Conservation (phyloP, 2,888 invertebrate species). For the Blastobasis adustella region DNA sequence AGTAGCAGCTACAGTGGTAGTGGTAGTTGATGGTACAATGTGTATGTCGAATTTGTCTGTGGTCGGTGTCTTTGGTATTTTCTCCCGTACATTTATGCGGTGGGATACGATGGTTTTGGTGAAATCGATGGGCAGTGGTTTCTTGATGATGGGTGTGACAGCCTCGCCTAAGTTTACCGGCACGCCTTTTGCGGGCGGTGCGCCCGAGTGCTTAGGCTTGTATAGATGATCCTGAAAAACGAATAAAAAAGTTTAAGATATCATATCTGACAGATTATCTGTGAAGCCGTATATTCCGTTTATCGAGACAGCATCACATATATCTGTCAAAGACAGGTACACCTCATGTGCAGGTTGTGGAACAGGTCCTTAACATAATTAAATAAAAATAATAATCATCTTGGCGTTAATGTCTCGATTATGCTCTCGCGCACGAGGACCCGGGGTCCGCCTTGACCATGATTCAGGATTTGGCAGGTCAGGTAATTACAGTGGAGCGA, state of each 20-base stretch:
- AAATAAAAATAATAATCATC: too few species aligned
- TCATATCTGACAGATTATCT: too few species aligned
- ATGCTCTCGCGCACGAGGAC: too few species aligned
- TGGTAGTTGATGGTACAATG: not conserved
- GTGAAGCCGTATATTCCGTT: too few species aligned
- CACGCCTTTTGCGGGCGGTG: conserved; percentile 29
- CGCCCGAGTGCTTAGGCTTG: conserved; percentile 18
- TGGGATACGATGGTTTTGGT: conserved; percentile 24
- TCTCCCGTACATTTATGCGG: conserved; percentile 14
- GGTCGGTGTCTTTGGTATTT: conserved; percentile 2
- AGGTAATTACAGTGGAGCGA: too few species aligned
- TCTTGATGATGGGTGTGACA: conserved; percentile 20
- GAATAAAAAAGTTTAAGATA: not conserved
- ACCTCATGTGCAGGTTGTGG: too few species aligned
- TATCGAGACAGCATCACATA: too few species aligned
- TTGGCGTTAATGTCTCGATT: too few species aligned
- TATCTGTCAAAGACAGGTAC: too few species aligned
- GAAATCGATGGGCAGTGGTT: conserved; percentile 41
- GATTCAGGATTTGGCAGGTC: too few species aligned
- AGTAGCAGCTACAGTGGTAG: not conserved
- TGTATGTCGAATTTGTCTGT: conserved; percentile 22
- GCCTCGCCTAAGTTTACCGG: conserved; percentile 25
- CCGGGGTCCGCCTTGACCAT: too few species aligned
- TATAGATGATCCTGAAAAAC: conserved; percentile 19
- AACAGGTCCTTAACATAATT: too few species aligned